phyloP scores from a whole-genome alignment of 2,888 invertebrate genomes.

The Timandra comae region DNA sequence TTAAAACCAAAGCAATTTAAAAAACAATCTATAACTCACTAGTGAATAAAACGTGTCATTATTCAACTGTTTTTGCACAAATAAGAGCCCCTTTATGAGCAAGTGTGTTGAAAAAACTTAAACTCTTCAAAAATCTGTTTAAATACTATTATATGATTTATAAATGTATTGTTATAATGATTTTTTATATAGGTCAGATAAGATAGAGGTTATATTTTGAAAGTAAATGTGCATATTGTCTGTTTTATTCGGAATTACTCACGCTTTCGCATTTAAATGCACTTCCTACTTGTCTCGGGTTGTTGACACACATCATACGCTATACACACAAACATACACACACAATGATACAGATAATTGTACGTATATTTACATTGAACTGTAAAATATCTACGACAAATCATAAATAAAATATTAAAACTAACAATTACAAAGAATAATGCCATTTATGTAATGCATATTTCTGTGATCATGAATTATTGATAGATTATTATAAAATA shows the following conservation, averaged over 20 bases:
- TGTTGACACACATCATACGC: constrained; percentile 35
- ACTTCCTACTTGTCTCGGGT: constrained; percentile 33
- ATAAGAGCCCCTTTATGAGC: too few relatives aligned
- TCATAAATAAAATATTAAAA: constrained; percentile 28
- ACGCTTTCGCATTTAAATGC: constrained; percentile 45
- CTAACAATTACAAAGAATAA: constrained; percentile 27
- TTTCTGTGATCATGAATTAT: constrained; percentile 45
- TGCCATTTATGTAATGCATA: constrained; percentile 31
- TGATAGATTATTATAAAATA: constrained; percentile 26
- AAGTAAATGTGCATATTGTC: constrained; percentile 25
- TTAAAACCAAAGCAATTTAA: too few relatives aligned
- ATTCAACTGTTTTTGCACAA: too few relatives aligned
- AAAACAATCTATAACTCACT: too few relatives aligned
- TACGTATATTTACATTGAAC: too few relatives aligned
- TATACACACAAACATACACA: constrained; percentile 3
- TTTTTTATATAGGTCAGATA: neutral
- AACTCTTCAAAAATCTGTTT: too few relatives aligned
- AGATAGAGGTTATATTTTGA: constrained; percentile 22
- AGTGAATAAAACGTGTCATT: too few relatives aligned
- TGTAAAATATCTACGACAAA: too few relatives aligned
- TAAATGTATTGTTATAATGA: too few relatives aligned
- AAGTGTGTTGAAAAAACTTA: too few relatives aligned
- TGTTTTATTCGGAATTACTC: constrained; percentile 33
- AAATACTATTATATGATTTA: too few relatives aligned
- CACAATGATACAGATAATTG: too few relatives aligned